Evolutionary conservation across 2,888 invertebrate genomes (phyloP).

Genomic region (Gryllus longicercus): DNA sequence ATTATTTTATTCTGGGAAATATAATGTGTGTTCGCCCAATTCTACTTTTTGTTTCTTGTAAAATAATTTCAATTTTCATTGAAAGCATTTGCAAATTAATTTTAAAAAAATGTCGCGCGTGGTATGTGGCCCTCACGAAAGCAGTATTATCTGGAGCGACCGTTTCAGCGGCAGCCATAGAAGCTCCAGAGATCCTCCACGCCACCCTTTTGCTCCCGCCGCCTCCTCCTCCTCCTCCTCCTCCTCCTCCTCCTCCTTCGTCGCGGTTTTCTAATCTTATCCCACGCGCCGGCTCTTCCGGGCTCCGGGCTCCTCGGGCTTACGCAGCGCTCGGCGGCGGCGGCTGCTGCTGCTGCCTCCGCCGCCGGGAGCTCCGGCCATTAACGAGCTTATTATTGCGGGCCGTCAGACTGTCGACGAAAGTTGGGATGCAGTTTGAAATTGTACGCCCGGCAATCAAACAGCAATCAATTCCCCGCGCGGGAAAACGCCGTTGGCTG

Average conservation of each 20-base stretch:
- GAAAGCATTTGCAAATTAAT: too few species aligned
- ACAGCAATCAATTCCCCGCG: neutral
- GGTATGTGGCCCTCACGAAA: too few species aligned
- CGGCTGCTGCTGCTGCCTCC: neutral
- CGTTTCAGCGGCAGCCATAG: too few species aligned
- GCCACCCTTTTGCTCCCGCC: neutral
- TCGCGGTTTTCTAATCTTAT: neutral
- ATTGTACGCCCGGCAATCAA: neutral
- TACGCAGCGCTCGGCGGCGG: neutral
- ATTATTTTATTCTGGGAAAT: too few species aligned
- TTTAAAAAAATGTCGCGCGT: too few species aligned
- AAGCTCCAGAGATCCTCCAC: too few species aligned
- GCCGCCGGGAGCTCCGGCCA: neutral
- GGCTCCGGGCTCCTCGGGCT: neutral
- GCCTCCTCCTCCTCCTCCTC: neutral
- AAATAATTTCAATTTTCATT: too few species aligned
- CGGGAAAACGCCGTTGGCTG: neutral
- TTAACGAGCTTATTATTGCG: constrained; percentile 10
- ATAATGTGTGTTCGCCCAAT: too few species aligned
- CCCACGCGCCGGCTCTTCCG: constrained; percentile 1
- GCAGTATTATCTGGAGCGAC: too few species aligned
- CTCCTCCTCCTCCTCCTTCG: neutral
- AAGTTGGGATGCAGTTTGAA: constrained; percentile 7
- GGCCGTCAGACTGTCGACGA: neutral
- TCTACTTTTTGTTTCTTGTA: too few species aligned